Evolutionary conservation across 1,140 invertebrate genomes (phyloP), one percentile per base, ranked within the genome.

Genomic region (Pogonus chalceus): DNA sequence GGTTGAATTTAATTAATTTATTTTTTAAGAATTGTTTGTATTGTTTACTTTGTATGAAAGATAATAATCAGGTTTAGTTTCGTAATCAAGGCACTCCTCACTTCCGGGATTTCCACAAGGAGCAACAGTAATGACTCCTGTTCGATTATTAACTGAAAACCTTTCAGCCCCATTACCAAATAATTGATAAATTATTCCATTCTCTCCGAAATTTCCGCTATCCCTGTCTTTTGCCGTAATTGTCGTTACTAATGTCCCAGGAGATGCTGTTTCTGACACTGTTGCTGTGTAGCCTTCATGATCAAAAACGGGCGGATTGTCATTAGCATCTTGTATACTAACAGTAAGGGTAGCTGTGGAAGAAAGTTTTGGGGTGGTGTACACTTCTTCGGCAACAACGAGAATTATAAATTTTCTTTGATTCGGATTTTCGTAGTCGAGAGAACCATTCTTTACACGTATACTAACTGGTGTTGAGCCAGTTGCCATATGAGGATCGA

Each of bases 401-500:
- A 92, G 72, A 23, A 94, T 78, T 60, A 93, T 87, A 66, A 92
- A 95, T 71, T 93, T 92, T 55, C 89, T 77, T 67, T 93, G 87
- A 73, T 93, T 93, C 21, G 88, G 88, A 74, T 95, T 90, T 66
- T 94, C 90, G 65, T 90, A 93, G 68, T 93, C 90, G 35, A 94
- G 71, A 1, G 82, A 80, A 53, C 80, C 85, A 65, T 88, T 88
- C 50, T 84, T 81, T 0, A 93, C 81, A 23, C 88, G 78, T 54
- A 95, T 84, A 9, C 83, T 88, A 18, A 92, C 85, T 26, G 84
- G 80, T 7, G 88, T 87, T 58, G 82, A 87, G 24, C 90, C 90
- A 2, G 78, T 83, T 0, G 87, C 90, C 53, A 78, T 70, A 51
- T 79, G 77, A 0, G 90, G 90, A 63, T 93, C 88, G 39, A 94